Evolutionary conservation across 2,888 invertebrate species (phyloP).

Genomic region (Anticlea derivata): DNA sequence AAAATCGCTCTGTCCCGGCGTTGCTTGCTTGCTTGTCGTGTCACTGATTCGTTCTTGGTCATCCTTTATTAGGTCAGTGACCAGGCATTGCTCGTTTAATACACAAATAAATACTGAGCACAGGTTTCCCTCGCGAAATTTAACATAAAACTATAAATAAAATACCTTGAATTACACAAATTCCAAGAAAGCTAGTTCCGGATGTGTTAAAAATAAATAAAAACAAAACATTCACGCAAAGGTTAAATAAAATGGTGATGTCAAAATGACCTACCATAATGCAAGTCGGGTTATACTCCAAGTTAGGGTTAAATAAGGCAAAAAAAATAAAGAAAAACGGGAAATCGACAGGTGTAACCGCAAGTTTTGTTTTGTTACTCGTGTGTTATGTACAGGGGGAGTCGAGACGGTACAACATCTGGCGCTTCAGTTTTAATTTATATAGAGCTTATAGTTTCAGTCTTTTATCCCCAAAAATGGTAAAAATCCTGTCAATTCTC

Average conservation of each 20-base stretch:
- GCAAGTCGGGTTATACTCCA: slow-evolving; percentile 56
- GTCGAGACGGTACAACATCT: slow-evolving; percentile 29
- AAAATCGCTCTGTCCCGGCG: too few species aligned
- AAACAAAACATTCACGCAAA: slow-evolving; percentile 40
- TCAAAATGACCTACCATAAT: slow-evolving; percentile 69
- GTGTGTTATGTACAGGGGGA: slow-evolving; percentile 55
- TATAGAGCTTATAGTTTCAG: too few species aligned
- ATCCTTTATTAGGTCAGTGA: too few species aligned
- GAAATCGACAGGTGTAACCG: slow-evolving; percentile 62
- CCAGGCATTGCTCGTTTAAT: too few species aligned
- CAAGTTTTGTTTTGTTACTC: slow-evolving; percentile 20
- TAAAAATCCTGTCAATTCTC: too few species aligned
- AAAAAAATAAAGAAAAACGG: slow-evolving; percentile 39
- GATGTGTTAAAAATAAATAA: slow-evolving; percentile 40
- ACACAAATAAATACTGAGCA: too few species aligned
- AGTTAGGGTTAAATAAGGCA: slow-evolving; percentile 52
- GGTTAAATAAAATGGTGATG: slow-evolving; percentile 51
- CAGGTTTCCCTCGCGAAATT: too few species aligned
- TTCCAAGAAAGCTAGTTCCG: slow-evolving; percentile 30
- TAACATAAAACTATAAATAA: slow-evolving; percentile 4
- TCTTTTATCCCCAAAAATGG: too few species aligned
- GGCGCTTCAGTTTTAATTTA: background rate
- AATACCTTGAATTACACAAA: slow-evolving; percentile 22
- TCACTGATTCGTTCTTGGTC: too few species aligned
- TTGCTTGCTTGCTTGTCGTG: too few species aligned